These are phyloP conservation scores for Autographa pulchrina DNA, from an alignment of 2,888 invertebrate species.

Conservation along the genomic window DNA sequence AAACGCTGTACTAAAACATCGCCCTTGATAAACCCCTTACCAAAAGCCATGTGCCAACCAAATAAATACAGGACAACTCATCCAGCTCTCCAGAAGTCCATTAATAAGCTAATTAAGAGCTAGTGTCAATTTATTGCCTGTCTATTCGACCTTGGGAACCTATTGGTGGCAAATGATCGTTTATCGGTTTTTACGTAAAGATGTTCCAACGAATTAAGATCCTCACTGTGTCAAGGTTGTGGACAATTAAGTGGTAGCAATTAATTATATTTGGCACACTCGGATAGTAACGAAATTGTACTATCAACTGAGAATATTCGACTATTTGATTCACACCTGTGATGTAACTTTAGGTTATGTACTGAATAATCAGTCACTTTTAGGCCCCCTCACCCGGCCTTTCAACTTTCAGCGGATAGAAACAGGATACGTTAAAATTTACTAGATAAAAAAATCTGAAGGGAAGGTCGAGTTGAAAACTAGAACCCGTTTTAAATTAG, in stretches of 20 bases:
- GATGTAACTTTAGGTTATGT: no score
- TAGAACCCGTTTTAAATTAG: no score
- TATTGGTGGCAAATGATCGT: constrained; percentile 9
- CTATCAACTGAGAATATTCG: background rate
- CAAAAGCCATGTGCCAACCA: background rate
- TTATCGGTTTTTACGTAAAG: constrained; percentile 18
- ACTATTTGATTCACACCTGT: background rate
- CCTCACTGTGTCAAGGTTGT: constrained; percentile 35
- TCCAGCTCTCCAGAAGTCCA: background rate
- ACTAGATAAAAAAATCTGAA: no score
- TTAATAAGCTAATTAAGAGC: background rate
- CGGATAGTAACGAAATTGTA: background rate
- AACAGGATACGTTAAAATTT: no score
- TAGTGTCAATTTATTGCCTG: constrained; percentile 6
- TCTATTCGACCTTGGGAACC: constrained; percentile 9
- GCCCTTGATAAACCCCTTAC: no score
- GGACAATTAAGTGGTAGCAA: constrained; percentile 35
- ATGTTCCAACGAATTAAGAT: constrained; percentile 1
- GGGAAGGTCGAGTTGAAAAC: no score
- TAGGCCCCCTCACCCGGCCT: no score
- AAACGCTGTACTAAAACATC: no score
- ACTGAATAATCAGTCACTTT: no score
- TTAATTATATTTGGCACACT: constrained; percentile 30
- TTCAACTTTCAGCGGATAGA: no score
- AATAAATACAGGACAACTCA: background rate